phyloP scores from a whole-genome alignment of 2,797 vertebrate genomes.

The Peromyscus eremicus region DNA sequence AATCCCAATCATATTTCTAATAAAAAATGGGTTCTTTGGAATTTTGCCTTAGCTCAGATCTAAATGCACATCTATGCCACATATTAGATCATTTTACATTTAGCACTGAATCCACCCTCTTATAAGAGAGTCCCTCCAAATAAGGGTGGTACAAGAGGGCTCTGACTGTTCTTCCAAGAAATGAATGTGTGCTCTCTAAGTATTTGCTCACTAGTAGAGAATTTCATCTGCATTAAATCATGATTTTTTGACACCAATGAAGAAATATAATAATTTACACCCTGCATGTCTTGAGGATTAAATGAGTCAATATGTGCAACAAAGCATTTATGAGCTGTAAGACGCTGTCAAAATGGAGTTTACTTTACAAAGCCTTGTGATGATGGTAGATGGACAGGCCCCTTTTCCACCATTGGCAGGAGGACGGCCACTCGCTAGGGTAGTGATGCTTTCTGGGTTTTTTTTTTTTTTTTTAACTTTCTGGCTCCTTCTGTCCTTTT shows the following conservation, averaged over 20 bases:
- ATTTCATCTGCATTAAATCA: constrained; percentile 32
- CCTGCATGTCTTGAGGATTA: constrained; percentile 10
- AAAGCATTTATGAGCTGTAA: constrained; percentile 18
- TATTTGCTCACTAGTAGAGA: not conserved
- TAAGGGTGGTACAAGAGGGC: not conserved
- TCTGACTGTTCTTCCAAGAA: not conserved
- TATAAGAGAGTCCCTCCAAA: not conserved
- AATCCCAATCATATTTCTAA: not conserved
- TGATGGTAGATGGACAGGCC: not conserved
- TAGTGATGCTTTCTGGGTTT: not conserved
- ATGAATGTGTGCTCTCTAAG: not conserved
- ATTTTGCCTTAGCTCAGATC: constrained; percentile 1
- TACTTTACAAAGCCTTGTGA: not conserved
- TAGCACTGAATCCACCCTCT: not conserved
- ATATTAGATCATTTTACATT: not conserved
- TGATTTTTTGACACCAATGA: constrained; percentile 39
- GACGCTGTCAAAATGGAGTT: not conserved
- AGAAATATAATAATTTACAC: constrained; percentile 35
- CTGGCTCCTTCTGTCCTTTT: not conserved
- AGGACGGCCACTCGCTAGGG: not conserved
- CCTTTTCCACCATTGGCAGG: not conserved
- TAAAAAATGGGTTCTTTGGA: not conserved
- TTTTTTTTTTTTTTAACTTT: not conserved
- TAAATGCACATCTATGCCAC: not conserved
- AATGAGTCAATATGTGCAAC: not conserved